These are phyloP conservation scores for Cyanistes caeruleus DNA, from an alignment of 2,113 vertebrate species.

Conservation along the genomic window DNA sequence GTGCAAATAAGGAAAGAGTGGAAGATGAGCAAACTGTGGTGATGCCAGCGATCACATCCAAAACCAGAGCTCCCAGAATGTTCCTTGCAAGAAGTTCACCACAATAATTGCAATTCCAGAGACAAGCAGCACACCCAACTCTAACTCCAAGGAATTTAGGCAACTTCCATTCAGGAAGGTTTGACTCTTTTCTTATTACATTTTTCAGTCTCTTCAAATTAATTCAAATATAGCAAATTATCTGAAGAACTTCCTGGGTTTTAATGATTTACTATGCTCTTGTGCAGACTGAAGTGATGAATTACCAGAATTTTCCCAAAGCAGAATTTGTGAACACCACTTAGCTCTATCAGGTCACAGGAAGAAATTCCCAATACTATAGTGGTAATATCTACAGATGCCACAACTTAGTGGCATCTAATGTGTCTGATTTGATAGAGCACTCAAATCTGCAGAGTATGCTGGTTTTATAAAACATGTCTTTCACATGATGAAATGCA, in stretches of 20 bases:
- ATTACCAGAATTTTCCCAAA: background rate
- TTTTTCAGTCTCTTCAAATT: background rate
- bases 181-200: background rate
- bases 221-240: background rate
- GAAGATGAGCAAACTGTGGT: background rate
- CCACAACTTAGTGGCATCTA: background rate
- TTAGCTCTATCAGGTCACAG: background rate
- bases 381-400: background rate
- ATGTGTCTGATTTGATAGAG: background rate
- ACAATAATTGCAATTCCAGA: background rate
- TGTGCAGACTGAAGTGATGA: accelerated
- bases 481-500: background rate
- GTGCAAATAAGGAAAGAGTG: background rate
- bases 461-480: background rate
- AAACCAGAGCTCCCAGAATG: background rate
- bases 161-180: background rate
- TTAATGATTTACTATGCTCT: background rate
- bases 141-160: background rate
- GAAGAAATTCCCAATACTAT: background rate
- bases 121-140: background rate
- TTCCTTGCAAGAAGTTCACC: background rate
- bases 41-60: background rate
- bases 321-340: background rate
- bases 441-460: background rate
- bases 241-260: background rate